These are phyloP conservation scores for Magallana gigas DNA, from an alignment of 1,140 invertebrate species.

Conservation along the genomic window DNA sequence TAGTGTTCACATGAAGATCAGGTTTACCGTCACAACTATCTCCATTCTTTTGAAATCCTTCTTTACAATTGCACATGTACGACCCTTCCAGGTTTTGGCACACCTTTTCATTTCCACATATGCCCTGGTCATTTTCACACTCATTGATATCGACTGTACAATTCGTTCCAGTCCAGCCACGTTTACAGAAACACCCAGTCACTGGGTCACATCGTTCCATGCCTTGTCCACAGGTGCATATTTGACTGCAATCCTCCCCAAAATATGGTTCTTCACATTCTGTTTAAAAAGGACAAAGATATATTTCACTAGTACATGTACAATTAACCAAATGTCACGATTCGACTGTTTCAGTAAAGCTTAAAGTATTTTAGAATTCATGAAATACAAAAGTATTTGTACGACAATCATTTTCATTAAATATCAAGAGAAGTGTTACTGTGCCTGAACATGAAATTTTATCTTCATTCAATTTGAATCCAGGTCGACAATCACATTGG, in stretches of 20 bases:
- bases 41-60: conserved; percentile 20
- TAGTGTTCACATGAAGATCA: too few relatives aligned
- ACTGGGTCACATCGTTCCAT: conserved; percentile 9
- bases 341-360: too few relatives aligned
- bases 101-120: conserved; percentile 27
- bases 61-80: conserved; percentile 33
- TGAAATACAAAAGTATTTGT: too few relatives aligned
- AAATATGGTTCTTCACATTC: neutral
- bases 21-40: conserved; percentile 32
- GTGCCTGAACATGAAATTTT: conserved; percentile 4
- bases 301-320: too few relatives aligned
- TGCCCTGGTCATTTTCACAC: conserved; percentile 28
- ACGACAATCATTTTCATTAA: too few relatives aligned
- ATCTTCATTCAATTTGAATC: neutral
- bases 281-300: too few relatives aligned
- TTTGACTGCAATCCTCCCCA: conserved; percentile 9
- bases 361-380: too few relatives aligned
- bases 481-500: conserved; percentile 24
- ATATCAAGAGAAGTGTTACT: too few relatives aligned
- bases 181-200: conserved; percentile 46
- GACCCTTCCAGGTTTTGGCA: conserved; percentile 35
- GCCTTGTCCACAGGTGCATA: conserved; percentile 45
- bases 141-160: conserved; percentile 47
- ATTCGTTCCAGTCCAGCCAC: neutral
- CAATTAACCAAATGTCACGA: too few relatives aligned